Evolutionary conservation across 2,113 vertebrate genomes (phyloP).

Genomic region (Anhinga rufa): DNA sequence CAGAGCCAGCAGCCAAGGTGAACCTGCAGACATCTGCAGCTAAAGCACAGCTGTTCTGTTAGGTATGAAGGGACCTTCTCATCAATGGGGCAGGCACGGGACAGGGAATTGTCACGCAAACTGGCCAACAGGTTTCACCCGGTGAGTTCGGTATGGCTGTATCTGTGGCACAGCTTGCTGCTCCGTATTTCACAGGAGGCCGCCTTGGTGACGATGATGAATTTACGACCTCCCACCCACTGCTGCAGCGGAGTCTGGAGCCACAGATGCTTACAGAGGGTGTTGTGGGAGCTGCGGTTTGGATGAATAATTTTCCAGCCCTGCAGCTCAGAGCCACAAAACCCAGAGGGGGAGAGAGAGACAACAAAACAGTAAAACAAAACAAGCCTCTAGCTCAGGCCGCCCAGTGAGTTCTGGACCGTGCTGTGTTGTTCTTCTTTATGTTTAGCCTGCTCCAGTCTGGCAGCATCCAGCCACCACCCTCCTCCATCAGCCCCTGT

Average conservation of each 20-base stretch:
- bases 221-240: constrained; percentile 32
- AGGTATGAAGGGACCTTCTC: neutral
- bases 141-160: accelerated
- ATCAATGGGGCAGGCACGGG: neutral
- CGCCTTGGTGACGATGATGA: neutral
- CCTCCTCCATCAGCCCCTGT: neutral
- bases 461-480: neutral
- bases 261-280: constrained; percentile 23
- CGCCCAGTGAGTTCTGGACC: neutral
- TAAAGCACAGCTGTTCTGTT: neutral
- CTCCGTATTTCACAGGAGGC: neutral
- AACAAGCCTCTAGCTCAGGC: neutral
- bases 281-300: constrained; percentile 18
- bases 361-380: constrained; percentile 50
- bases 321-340: constrained; percentile 33
- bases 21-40: neutral
- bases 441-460: neutral
- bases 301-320: constrained; percentile 51
- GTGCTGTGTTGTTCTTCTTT: neutral
- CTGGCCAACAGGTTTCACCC: neutral
- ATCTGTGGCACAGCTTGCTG: neutral
- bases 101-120: neutral
- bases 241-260: neutral
- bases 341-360: constrained; percentile 14
- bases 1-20: neutral